Evolutionary conservation across 2,797 vertebrate species (phyloP), one percentile per base, ranked within the genome.

Genomic region (Clarias platycephalus): DNA sequence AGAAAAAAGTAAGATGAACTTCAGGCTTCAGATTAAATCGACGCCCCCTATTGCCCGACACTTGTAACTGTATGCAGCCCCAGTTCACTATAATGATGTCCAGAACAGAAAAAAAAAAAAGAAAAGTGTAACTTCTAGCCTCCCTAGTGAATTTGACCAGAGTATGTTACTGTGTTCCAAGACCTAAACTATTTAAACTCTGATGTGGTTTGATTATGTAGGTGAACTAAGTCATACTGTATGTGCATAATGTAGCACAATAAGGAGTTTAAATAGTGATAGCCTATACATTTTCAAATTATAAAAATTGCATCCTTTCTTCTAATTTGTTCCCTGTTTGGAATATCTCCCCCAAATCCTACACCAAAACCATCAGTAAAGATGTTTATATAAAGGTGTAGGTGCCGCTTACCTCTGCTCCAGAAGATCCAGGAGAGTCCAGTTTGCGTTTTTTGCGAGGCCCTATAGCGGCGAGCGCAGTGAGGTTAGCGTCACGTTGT

Each of bases 401-500:
- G 2, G 4, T 15, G 62, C 7, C 7, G 24, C 84, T 84, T 90
- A 97, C 97, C 96, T 99, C 97, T 89, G 96, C 94, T 53, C 95
- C 93, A 70, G 96, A 96, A 13, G 95, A 92, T 6, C 95, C 95
- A 0, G 95, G 94, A 31, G 96, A 97, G 78, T 98, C 96, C 78
- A 95, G 93, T 94, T 96, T 98, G 92, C 96, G 94, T 89, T 98
- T 98, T 90, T 97, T 99, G 85, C 98, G 94, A 74, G 97, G 97
- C 80, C 97, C 97, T 0, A 98, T 99, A 0, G 97, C 98, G 24
- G 97, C 97, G 89, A 99, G 95, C 0, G 97, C 97, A 1, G 97
- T 97, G 87, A 97, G 93, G 92, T 99, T 99, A 92, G 97, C 97
- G 76, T 99, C 97, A 70, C 96, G 94, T 92, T 98, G 98, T 87